Percentiles rank a stretch among this genome's conserved stretches.
phyloP scores from a whole-genome alignment of 2,797 vertebrate genomes.

The Chaunax sp. region DNA sequence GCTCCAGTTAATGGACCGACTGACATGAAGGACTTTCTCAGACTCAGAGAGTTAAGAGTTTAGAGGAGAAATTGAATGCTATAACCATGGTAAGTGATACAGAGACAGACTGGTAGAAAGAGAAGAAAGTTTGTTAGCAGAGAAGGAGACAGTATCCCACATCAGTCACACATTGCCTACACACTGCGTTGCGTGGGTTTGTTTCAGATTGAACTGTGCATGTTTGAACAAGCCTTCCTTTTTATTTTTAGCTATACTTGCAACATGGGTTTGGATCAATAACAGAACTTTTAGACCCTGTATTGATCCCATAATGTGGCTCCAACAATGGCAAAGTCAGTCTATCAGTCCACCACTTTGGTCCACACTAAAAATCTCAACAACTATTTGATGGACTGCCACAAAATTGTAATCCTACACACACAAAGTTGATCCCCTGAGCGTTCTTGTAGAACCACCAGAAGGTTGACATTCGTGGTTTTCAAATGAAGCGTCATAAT shows the following conservation, averaged over 20 bases:
- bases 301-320: neutral
- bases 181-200: slow-evolving; percentile 36
- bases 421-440: neutral
- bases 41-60: slow-evolving; percentile 49
- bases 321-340: neutral
- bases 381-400: no score
- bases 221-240: slow-evolving; percentile 41
- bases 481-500: neutral
- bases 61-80: slow-evolving; percentile 40
- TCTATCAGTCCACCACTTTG: neutral
- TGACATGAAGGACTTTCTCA: slow-evolving; percentile 70
- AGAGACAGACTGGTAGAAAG: slow-evolving; percentile 47
- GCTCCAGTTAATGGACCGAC: slow-evolving; percentile 66
- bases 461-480: neutral
- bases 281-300: neutral
- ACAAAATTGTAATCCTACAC: neutral
- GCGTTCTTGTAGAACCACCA: neutral
- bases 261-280: neutral
- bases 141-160: slow-evolving; percentile 54
- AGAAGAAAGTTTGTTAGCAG: slow-evolving; percentile 58
- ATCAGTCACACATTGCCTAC: slow-evolving; percentile 67
- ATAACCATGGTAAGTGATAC: slow-evolving; percentile 55
- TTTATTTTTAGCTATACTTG: slow-evolving; percentile 25
- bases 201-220: slow-evolving; percentile 27
- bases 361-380: neutral